Evolutionary conservation across 2,797 vertebrate genomes (phyloP).

Genomic region (Darevskia mixta): DNA sequence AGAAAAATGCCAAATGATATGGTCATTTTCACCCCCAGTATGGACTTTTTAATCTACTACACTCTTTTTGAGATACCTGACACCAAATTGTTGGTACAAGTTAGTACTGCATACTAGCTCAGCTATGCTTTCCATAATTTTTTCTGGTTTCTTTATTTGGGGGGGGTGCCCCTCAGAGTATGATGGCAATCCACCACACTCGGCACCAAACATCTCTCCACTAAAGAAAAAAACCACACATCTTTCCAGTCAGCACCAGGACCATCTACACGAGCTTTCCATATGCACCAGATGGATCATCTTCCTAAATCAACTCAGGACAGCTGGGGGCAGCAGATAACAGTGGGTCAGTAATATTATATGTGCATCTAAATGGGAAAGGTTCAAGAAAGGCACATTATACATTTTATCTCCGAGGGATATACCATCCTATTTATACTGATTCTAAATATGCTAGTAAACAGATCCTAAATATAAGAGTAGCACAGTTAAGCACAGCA

Average conservation of each 20-base stretch:
- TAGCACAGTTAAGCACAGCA: background rate
- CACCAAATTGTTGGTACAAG: background rate
- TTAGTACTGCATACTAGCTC: background rate
- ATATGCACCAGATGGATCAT: background rate
- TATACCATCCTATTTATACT: background rate
- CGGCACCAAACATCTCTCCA: background rate
- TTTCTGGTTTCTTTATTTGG: background rate
- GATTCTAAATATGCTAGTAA: constrained; percentile 15
- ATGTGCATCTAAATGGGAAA: background rate
- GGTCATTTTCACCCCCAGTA: background rate
- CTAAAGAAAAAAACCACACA: background rate
- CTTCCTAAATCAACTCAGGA: background rate
- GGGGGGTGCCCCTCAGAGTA: background rate
- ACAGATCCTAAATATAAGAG: background rate
- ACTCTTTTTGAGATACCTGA: background rate
- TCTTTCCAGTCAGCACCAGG: background rate
- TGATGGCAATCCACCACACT: background rate
- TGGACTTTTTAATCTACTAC: background rate
- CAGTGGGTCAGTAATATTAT: constrained; percentile 7
- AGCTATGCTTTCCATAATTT: background rate
- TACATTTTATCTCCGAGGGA: constrained; percentile 16
- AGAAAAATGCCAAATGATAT: background rate
- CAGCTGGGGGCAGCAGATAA: background rate
- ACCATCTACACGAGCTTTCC: background rate
- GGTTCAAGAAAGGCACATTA: background rate